These are phyloP conservation scores for Halisarca cf. caerulea DNA, from an alignment of 37 sponge, comb jelly and placozoan genomes.

Conservation along the genomic window DNA sequence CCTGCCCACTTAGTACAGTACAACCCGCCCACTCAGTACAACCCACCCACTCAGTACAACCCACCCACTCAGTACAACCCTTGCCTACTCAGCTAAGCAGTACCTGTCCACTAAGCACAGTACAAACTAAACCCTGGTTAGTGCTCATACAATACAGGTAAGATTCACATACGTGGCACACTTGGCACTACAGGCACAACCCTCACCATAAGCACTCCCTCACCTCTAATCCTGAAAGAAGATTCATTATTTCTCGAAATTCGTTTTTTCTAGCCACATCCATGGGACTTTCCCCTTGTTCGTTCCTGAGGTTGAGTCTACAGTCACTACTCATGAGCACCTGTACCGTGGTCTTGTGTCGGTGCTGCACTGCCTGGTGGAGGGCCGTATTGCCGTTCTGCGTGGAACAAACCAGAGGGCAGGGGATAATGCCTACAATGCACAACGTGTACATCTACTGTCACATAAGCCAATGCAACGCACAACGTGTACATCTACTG, in stretches of 20 bases:
- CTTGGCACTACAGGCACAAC: background rate
- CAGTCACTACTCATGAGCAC: slow-evolving; percentile 59
- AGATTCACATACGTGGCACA: background rate
- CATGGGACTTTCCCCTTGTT: slow-evolving; percentile 52
- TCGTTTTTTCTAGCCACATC: slow-evolving; percentile 56
- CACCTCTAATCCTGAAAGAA: slow-evolving; percentile 63
- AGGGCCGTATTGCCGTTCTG: slow-evolving; percentile 72
- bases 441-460: too few species aligned
- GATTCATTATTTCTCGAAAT: slow-evolving; percentile 50
- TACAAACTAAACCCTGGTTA: too few species aligned
- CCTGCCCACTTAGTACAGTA: too few species aligned
- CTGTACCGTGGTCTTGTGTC: slow-evolving; percentile 42
- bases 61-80: too few species aligned
- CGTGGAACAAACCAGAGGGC: background rate
- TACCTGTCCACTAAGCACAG: too few species aligned
- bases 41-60: too few species aligned
- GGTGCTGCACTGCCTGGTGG: slow-evolving; percentile 48
- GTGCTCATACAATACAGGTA: background rate
- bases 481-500: too few species aligned
- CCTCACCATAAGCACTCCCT: background rate
- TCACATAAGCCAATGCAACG: too few species aligned
- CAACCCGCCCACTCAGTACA: too few species aligned
- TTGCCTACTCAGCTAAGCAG: too few species aligned
- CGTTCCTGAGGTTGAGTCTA: slow-evolving; percentile 59
- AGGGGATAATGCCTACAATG: background rate